Evolutionary conservation across 2,797 vertebrate genomes (phyloP), one percentile per base, ranked within the genome.

Genomic region (Orestias chungarensis): DNA sequence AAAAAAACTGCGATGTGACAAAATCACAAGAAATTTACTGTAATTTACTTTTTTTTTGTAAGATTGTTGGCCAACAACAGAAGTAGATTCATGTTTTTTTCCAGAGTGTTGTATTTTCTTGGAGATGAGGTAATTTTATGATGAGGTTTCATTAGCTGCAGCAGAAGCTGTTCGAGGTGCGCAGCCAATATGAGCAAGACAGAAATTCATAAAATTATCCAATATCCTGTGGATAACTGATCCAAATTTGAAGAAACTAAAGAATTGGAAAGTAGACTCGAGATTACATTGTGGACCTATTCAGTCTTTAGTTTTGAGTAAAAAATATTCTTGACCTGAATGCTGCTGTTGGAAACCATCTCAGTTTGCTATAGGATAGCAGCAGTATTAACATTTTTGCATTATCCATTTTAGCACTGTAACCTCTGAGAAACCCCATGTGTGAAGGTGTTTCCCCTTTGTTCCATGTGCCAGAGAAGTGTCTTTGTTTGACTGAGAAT

Each of bases 401-500:
- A 25, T 50, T 1, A 49, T 61, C 1, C 6, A 29, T 20, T 54
- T 54, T 2, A 2, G 55, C 1, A 64, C 1, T 57, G 15, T 73
- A 52, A 43, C 57, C 64, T 75, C 62, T 27, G 29, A 43, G 43
- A 54, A 29, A n/a, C 17, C n/a, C 27, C 38, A 29, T 38, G 40
- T n/a, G 29, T 29, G 42, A 2, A 8, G n/a, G 35, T 42, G 64
- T 46, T 31, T 9, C 1, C 1, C 42, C 47, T 20, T 7, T 2
- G 9, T 38, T 73, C 50, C 42, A n/a, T 1, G 15, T 70, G 69
- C 80, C 68, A 73, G 25, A 71, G 59, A 54, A 76, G 67, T 52
- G 77, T 86, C 80, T 87, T 82, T 73, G 78, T 83, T 71, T 85
- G 75, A 84, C 67, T 55, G 87, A 85, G 82, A 77, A 82, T 9